These are phyloP conservation scores for Oncorhynchus masou DNA, from an alignment of 2,113 vertebrate genomes.

Conservation along the genomic window DNA sequence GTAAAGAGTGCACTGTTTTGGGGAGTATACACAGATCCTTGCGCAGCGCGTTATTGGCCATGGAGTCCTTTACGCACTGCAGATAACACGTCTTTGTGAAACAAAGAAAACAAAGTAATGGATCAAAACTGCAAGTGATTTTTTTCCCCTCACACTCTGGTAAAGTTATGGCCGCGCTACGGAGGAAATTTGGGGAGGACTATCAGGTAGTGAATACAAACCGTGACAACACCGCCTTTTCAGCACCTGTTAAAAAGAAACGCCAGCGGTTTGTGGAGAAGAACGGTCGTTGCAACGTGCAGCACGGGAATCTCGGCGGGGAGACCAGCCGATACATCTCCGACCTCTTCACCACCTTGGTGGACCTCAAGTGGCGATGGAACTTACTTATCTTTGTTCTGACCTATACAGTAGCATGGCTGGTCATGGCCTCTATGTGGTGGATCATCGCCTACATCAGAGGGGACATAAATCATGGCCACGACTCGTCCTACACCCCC, in stretches of 20 bases:
- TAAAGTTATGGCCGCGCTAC: conserved; percentile 77
- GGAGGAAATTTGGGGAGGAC: conserved; percentile 84
- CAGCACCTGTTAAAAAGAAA: conserved; percentile 78
- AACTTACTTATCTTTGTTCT: conserved; percentile 87
- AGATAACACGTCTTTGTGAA: conserved; percentile 51
- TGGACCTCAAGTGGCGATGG: conserved; percentile 89
- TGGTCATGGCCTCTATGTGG: conserved; percentile 90
- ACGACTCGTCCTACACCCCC: conserved; percentile 76
- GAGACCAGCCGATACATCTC: conserved; percentile 87
- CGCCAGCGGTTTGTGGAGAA: conserved; percentile 88
- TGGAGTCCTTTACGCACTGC: conserved; percentile 69
- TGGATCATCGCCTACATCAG: conserved; percentile 86
- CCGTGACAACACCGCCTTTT: conserved; percentile 55
- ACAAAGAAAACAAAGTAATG: conserved; percentile 41
- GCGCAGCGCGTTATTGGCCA: conserved; percentile 53
- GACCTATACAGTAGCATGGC: conserved; percentile 87
- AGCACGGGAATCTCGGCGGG: conserved; percentile 84
- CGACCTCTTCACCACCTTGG: conserved; percentile 86
- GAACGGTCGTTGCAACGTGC: conserved; percentile 87
- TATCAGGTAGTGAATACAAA: conserved; percentile 81
- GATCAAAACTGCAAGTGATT: conserved; percentile 39
- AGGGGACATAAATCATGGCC: conserved; percentile 78
- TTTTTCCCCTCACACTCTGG: background rate
- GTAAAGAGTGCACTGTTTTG: background rate
- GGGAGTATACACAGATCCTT: conserved; percentile 15